Conservation (phyloP, 2,888 invertebrate genomes). For the Mimas tiliae region DNA sequence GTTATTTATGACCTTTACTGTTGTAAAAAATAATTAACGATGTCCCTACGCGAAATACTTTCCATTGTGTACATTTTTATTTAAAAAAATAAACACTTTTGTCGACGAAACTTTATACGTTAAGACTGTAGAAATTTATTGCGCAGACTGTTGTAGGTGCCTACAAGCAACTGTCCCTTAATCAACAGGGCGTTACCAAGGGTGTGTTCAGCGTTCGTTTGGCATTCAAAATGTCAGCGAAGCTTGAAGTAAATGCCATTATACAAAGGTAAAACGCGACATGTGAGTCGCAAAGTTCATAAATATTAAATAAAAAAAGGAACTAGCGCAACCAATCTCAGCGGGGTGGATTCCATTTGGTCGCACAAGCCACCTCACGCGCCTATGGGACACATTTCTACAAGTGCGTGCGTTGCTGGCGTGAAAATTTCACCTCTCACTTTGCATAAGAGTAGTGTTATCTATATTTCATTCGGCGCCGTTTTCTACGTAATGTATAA, state of each 20-base stretch:
- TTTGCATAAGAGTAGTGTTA: conserved; percentile 74
- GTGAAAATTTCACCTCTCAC: conserved; percentile 72
- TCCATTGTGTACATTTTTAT: conserved; percentile 58
- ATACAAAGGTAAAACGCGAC: conserved; percentile 69
- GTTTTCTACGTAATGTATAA: conserved; percentile 65
- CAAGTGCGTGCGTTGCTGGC: conserved; percentile 63
- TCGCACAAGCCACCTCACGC: conserved; percentile 55
- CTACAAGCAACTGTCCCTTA: conserved; percentile 37
- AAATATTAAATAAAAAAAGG: conserved; percentile 77
- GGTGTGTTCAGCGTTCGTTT: conserved; percentile 61
- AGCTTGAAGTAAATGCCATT: conserved; percentile 71
- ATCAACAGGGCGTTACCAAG: conserved; percentile 54
- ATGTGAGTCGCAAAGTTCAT: conserved; percentile 70
- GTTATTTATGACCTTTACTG: conserved; percentile 75
- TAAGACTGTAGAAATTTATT: neutral
- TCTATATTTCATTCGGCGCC: conserved; percentile 71
- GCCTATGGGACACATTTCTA: conserved; percentile 67
- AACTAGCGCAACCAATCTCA: conserved; percentile 77
- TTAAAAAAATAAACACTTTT: conserved; percentile 17
- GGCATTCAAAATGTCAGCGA: conserved; percentile 64
- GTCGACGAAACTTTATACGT: neutral
- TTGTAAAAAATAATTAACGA: conserved; percentile 79
- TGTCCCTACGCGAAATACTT: conserved; percentile 65
- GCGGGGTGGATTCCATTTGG: conserved; percentile 71
- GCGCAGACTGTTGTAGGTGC: neutral